phyloP scores from a whole-genome alignment of 2,888 invertebrate genomes.

The Gortyna flavago region DNA sequence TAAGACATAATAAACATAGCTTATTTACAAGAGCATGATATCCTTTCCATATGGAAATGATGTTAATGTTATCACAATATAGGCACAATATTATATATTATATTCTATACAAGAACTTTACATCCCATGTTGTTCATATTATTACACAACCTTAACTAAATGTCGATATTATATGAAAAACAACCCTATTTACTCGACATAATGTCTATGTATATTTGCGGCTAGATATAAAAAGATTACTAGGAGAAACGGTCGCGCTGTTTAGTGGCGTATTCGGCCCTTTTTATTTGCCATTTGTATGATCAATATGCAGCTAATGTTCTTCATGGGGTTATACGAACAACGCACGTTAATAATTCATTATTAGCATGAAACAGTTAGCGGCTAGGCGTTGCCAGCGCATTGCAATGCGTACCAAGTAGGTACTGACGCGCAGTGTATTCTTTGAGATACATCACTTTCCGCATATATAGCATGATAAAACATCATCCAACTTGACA shows the following conservation, averaged over 20 bases:
- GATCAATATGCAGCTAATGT: constrained; percentile 2
- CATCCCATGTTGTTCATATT: constrained; percentile 26
- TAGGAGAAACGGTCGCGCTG: background rate
- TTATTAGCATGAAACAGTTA: constrained; percentile 23
- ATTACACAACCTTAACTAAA: constrained; percentile 35
- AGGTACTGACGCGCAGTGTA: background rate
- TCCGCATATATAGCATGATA: background rate
- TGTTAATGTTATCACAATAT: constrained; percentile 59
- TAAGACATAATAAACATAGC: constrained; percentile 45
- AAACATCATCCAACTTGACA: background rate
- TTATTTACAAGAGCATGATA: constrained; percentile 59
- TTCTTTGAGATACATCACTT: background rate
- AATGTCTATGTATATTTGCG: constrained; percentile 13
- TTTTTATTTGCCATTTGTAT: background rate
- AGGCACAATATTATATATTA: constrained; percentile 53
- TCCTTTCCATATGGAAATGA: constrained; percentile 41
- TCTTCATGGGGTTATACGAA: background rate
- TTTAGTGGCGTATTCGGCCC: background rate
- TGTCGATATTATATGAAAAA: constrained; percentile 23
- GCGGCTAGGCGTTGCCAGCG: background rate
- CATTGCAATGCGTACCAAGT: constrained; percentile 15
- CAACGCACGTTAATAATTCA: constrained; percentile 9
- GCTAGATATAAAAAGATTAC: background rate
- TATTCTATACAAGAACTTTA: constrained; percentile 19
- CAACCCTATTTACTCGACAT: constrained; percentile 10